Base-by-base conservation (phyloP, 2,113 vertebrate species). In the Irena cyanogastra region DNA sequence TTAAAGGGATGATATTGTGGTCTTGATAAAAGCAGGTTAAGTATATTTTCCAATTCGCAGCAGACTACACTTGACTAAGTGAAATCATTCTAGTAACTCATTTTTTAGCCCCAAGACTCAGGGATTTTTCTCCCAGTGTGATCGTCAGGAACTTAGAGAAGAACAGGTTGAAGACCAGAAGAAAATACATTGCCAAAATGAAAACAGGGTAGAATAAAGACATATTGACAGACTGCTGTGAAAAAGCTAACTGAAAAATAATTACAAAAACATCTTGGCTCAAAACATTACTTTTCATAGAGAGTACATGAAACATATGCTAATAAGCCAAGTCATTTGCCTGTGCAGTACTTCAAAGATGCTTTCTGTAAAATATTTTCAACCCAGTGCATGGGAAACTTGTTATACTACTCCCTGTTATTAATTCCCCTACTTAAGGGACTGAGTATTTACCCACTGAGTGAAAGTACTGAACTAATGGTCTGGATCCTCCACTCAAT, bases 251-350 rank as follows among this genome's bases (percentile, higher is more conserved):
- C 54, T 50, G 42, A 68, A 72, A 80, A 57, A 93, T 52, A 91
- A 78, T 88, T 95, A 92, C 28, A 63, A 80, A 92, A 95, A 83
- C 57, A 30, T 49, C 70, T 93, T 91, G 74, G 92, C 82, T 93
- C 1, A 1, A 90, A 90, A 87, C 18, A 65, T 75, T 79, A 83
- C 74, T 93, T 92, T 94, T 94, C 63, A 87, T 59, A 79, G 81
- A 85, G 50, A 47, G 45, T 54, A 92, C 87, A 92, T 94, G 83
- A 96, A 97, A 95, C 59, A 79, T 37, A 92, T 53, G 91, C 57
- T 96, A 95, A 96, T 87, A 89, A 90, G 54, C 81, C 64, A 94
- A 81, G 66, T 83, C 33, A 83, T 90, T 93, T 91, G 93, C 93
- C 77, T 91, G 64, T 47, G 37, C 60, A 86, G 27, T 15, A 83